phyloP scores from a whole-genome alignment of 2,113 vertebrate genomes.

The Micromys minutus region DNA sequence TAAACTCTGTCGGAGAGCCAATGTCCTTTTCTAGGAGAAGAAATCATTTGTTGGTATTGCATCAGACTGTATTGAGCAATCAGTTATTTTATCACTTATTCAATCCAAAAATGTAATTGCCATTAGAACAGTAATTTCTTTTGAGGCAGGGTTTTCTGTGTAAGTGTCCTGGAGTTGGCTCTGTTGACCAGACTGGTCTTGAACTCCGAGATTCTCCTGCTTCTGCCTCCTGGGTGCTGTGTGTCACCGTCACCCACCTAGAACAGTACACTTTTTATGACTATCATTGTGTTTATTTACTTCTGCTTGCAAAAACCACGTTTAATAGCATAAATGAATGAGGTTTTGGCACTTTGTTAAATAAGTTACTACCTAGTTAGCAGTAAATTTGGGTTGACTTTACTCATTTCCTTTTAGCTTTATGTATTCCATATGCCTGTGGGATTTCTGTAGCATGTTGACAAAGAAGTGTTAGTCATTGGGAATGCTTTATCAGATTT shows the following conservation, averaged over 20 bases:
- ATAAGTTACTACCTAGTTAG: neutral
- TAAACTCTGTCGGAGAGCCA: neutral
- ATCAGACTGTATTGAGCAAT: constrained; percentile 11
- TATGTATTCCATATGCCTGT: neutral
- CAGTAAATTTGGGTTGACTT: neutral
- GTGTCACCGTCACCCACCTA: neutral
- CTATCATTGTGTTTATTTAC: constrained; percentile 14
- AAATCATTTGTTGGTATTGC: constrained; percentile 23
- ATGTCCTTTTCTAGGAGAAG: constrained; percentile 39
- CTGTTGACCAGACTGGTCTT: neutral
- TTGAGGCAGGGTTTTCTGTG: neutral
- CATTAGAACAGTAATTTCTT: neutral
- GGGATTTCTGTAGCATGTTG: neutral
- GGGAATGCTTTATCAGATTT: constrained; percentile 1
- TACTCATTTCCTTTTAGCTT: constrained; percentile 5
- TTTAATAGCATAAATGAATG: neutral
- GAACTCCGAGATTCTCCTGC: neutral
- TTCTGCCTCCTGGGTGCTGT: neutral
- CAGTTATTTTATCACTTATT: constrained; percentile 46
- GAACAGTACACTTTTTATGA: neutral
- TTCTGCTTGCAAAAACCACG: neutral
- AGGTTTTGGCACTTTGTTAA: constrained; percentile 36
- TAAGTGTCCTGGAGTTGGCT: neutral
- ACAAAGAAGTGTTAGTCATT: neutral
- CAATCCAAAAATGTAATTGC: neutral